These are phyloP conservation scores for Tiliacea citrago DNA, from an alignment of 2,888 invertebrate genomes.

Conservation along the genomic window DNA sequence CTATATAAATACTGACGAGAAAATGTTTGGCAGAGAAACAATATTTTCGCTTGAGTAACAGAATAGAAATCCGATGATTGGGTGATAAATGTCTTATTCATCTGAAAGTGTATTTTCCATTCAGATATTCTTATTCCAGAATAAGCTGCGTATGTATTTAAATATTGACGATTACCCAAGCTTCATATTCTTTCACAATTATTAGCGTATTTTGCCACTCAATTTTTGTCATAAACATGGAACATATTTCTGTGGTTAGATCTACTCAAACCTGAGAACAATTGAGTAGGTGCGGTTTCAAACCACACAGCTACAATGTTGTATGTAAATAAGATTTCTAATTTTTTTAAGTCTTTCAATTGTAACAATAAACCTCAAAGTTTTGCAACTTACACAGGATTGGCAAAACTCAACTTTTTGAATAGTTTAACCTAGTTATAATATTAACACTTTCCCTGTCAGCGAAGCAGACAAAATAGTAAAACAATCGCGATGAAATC, in stretches of 20 bases:
- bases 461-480: background rate
- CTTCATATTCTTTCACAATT: background rate
- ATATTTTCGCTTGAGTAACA: background rate
- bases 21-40: background rate
- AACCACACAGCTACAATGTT: slow-evolving; percentile 4
- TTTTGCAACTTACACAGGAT: background rate
- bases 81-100: background rate
- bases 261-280: background rate
- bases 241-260: background rate
- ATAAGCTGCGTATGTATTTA: background rate
- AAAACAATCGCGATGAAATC: background rate
- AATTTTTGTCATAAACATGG: background rate
- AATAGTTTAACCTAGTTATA: slow-evolving; percentile 11
- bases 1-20: too few relatives aligned
- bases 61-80: background rate
- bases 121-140: too few relatives aligned
- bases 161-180: background rate
- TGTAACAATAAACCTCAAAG: slow-evolving; percentile 31
- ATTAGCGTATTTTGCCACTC: background rate
- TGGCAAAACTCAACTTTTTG: slow-evolving; percentile 1
- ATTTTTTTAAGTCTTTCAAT: slow-evolving; percentile 37
- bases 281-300: background rate
- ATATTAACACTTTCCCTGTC: background rate
- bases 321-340: slow-evolving; percentile 37
- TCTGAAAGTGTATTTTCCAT: background rate